A percentile compares a stretch with the other conserved stretches of the same genome.
These are phyloP conservation scores for Myotis davidii DNA, from an alignment of 2,113 vertebrate genomes.

Conservation along the genomic window DNA sequence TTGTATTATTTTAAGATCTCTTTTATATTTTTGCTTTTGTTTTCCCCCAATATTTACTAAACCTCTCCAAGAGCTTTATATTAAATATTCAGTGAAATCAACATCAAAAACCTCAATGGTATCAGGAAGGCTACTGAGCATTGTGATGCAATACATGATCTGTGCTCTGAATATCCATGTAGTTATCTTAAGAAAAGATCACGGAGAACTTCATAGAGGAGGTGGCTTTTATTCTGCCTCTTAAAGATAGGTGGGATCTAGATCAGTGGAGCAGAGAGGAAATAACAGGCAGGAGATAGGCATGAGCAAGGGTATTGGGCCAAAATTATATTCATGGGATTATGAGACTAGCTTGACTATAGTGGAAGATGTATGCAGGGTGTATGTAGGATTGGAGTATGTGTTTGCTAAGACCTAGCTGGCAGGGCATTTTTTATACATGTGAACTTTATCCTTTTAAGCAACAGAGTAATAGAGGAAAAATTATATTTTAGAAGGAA, in stretches of 20 bases:
- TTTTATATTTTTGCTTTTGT: background rate
- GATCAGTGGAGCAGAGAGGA: background rate
- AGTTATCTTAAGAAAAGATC: background rate
- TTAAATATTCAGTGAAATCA: background rate
- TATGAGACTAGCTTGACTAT: background rate
- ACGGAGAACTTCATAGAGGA: background rate
- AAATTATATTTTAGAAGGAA: background rate
- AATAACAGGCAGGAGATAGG: background rate
- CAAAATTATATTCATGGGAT: background rate
- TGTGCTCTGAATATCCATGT: background rate
- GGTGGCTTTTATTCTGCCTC: background rate
- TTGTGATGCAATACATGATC: background rate
- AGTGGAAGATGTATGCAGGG: background rate
- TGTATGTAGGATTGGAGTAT: rapidly evolving
- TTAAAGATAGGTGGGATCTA: background rate
- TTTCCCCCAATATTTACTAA: background rate
- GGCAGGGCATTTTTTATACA: background rate
- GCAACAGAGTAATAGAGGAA: background rate
- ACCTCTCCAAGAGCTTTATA: background rate
- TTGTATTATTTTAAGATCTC: background rate
- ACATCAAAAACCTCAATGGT: background rate
- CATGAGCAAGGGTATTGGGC: background rate
- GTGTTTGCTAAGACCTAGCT: background rate
- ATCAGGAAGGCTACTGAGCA: background rate
- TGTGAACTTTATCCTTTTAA: background rate